phyloP scores from a whole-genome alignment of 2,113 vertebrate species.

The Syngnathus floridae region DNA sequence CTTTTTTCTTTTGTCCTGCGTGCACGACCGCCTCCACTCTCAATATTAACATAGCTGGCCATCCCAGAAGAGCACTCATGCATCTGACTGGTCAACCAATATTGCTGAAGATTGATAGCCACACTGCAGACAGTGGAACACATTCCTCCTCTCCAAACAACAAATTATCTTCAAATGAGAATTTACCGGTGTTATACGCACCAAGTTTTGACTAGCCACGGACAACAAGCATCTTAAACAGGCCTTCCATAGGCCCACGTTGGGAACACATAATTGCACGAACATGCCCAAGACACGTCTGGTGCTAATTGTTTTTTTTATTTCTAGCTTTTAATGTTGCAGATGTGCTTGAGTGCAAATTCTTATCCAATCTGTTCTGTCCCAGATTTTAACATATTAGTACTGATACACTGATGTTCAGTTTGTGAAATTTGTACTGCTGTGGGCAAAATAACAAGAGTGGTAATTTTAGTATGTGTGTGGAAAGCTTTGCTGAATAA shows the following conservation, averaged over 20 bases:
- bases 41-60: constrained; percentile 36
- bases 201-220: neutral
- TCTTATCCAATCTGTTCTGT: neutral
- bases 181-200: constrained; percentile 11
- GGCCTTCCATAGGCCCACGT: neutral
- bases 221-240: neutral
- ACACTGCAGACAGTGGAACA: constrained; percentile 78
- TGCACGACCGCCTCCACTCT: constrained; percentile 6
- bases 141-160: constrained; percentile 84
- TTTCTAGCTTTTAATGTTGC: neutral
- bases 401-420: neutral
- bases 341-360: neutral
- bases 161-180: constrained; percentile 80
- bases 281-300: neutral
- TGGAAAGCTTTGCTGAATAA: neutral
- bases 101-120: constrained; percentile 78
- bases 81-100: constrained; percentile 78
- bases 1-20: neutral
- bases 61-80: constrained; percentile 77
- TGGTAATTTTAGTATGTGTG: neutral
- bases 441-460: neutral
- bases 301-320: neutral
- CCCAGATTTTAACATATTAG: neutral
- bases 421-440: neutral
- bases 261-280: neutral